These are phyloP conservation scores for Apotomis turbidana DNA, from an alignment of 2,888 invertebrate genomes.

Conservation along the genomic window DNA sequence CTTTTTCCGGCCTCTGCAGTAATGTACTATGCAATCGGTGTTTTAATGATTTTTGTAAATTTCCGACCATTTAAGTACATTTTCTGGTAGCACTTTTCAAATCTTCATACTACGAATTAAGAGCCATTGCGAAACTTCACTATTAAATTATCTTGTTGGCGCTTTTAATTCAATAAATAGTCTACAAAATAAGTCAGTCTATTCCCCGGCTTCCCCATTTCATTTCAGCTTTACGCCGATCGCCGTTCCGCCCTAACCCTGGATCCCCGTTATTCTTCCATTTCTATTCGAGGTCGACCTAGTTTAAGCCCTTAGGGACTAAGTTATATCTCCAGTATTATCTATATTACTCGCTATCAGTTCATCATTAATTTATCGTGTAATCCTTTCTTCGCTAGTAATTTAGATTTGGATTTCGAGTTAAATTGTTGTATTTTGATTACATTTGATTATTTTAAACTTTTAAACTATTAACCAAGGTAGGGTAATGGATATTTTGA, in stretches of 20 bases:
- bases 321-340: slow-evolving; percentile 30
- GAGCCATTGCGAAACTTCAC: too few species aligned
- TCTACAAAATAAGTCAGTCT: slow-evolving; percentile 14
- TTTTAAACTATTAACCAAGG: too few species aligned
- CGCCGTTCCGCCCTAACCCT: slow-evolving; percentile 52
- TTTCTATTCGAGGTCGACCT: slow-evolving; percentile 60
- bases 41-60: too few species aligned
- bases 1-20: too few species aligned
- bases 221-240: slow-evolving; percentile 51
- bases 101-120: too few species aligned
- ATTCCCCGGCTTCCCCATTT: slow-evolving; percentile 45
- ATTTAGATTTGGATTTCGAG: slow-evolving; percentile 2
- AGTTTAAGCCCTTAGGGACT: slow-evolving; percentile 54
- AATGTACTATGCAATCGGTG: too few species aligned
- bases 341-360: slow-evolving; percentile 33
- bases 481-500: too few species aligned
- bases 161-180: slow-evolving; percentile 20
- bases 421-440: not conserved
- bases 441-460: not conserved
- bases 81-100: too few species aligned
- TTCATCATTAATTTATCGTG: slow-evolving; percentile 23
- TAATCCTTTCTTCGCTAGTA: not conserved
- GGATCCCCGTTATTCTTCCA: slow-evolving; percentile 59
- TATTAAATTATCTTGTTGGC: not conserved
- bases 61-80: too few species aligned